Evolutionary conservation across 2,888 invertebrate genomes (phyloP).

Genomic region (Hedya salicella): DNA sequence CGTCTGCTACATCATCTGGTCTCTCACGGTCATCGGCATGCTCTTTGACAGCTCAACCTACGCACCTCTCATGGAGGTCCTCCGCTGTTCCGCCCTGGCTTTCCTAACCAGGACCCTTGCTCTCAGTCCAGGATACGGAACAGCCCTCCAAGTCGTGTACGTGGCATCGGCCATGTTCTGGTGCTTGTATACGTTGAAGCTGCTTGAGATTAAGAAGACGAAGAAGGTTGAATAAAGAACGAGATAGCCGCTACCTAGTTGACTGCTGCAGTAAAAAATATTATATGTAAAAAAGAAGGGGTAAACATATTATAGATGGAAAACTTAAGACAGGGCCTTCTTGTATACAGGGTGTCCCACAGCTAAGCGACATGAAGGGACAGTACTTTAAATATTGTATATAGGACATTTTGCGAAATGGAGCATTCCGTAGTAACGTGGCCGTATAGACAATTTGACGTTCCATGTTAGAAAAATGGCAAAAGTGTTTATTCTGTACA

Average conservation of each 20-base stretch:
- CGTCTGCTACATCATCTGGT: constrained; percentile 87
- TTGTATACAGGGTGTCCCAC: too few species aligned
- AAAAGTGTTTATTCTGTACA: too few species aligned
- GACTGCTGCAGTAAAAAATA: not conserved
- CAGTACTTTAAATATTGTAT: too few species aligned
- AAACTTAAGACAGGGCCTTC: too few species aligned
- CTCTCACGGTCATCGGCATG: constrained; percentile 89
- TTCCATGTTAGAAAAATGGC: too few species aligned
- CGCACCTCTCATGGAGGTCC: constrained; percentile 86
- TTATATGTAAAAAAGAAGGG: too few species aligned
- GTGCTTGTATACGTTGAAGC: constrained; percentile 85
- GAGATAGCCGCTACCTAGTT: constrained; percentile 5
- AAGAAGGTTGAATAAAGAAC: constrained; percentile 57
- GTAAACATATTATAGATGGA: too few species aligned
- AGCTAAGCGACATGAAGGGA: too few species aligned
- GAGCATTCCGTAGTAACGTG: too few species aligned
- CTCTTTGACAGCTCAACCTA: constrained; percentile 88
- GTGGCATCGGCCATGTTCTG: constrained; percentile 86
- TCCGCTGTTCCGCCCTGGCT: constrained; percentile 87
- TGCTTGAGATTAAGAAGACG: constrained; percentile 83
- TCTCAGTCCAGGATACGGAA: constrained; percentile 69
- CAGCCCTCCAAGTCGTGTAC: constrained; percentile 84
- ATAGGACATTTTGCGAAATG: too few species aligned
- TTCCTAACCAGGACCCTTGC: constrained; percentile 71
- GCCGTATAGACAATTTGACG: too few species aligned